Base-by-base conservation (phyloP, 2,888 invertebrate genomes). In the Aleiodes testaceus region DNA sequence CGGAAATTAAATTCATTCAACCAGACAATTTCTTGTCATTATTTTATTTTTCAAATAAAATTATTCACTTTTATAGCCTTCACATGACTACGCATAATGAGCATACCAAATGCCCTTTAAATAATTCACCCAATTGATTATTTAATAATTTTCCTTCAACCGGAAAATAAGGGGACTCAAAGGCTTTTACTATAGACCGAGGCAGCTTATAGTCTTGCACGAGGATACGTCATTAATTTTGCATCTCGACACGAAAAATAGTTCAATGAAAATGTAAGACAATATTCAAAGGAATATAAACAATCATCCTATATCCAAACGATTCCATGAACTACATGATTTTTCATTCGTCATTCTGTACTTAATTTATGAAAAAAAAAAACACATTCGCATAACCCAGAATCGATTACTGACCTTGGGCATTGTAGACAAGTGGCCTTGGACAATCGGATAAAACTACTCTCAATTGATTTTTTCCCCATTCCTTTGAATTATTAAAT, bases 1-100 rank as follows among this genome's bases (percentile, higher is more conserved):
- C 64, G 69, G 69, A 70, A 70, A 53, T 63, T 70, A 65, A 47
- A 50, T 16, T 52, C 18, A 14, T 26, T 53, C 30, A 42, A 69
- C 4, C 26, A 26, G 5, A 26, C 3, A 5, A 26, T 26, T 26
- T 26, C 26, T n/a, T n/a, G n/a, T n/a, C n/a, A n/a, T n/a, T n/a
- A n/a, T n/a, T n/a, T n/a, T n/a, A n/a, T n/a, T n/a, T n/a, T n/a
- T n/a, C n/a, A n/a, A n/a, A n/a, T n/a, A n/a, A n/a, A n/a, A n/a
- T n/a, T n/a, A n/a, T n/a, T n/a, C n/a, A n/a, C n/a, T n/a, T n/a
- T n/a, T n/a, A n/a, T n/a, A n/a, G n/a, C n/a, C n/a, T n/a, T n/a
- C n/a, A 53, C n/a, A 22, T 5, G n/a, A 5, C 45, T 45, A 26
- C 12, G 53, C 26, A 53, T 26, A 53, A 53, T 26, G 11, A 14